These are phyloP conservation scores for Acanthiza pusilla DNA, from an alignment of 2,797 vertebrate species.

Conservation along the genomic window DNA sequence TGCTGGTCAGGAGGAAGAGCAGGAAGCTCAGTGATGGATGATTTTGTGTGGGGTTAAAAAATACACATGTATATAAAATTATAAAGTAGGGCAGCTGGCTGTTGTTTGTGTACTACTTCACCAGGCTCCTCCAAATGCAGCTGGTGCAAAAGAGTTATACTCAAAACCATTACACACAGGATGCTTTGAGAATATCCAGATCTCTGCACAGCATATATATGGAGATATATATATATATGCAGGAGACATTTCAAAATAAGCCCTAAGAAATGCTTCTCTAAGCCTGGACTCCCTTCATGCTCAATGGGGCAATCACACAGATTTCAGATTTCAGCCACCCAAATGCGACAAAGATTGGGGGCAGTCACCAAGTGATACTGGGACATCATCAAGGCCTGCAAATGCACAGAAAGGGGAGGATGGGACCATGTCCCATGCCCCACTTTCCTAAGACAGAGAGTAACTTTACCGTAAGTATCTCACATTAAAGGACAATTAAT, in stretches of 20 bases:
- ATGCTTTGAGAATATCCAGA: constrained; percentile 31
- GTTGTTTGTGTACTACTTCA: neutral
- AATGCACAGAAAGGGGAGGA: neutral
- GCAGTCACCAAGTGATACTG: neutral
- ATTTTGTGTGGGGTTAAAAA: constrained; percentile 10
- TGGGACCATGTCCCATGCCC: neutral
- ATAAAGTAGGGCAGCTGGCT: neutral
- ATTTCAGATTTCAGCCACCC: neutral
- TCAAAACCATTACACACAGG: neutral
- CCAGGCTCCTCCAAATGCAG: constrained; percentile 18
- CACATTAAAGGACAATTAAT: neutral
- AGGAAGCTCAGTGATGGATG: neutral
- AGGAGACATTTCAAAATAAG: neutral
- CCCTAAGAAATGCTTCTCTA: neutral
- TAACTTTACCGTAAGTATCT: neutral
- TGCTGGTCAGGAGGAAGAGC: neutral
- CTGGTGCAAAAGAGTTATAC: neutral
- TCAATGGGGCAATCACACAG: neutral
- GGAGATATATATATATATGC: neutral
- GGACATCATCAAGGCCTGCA: neutral
- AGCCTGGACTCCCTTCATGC: neutral
- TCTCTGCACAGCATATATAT: neutral
- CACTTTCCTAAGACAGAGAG: neutral
- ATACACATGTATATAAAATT: neutral
- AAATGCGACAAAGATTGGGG: neutral